Evolutionary conservation across 2,797 vertebrate species (phyloP).

Genomic region (Sandelia bainsii): DNA sequence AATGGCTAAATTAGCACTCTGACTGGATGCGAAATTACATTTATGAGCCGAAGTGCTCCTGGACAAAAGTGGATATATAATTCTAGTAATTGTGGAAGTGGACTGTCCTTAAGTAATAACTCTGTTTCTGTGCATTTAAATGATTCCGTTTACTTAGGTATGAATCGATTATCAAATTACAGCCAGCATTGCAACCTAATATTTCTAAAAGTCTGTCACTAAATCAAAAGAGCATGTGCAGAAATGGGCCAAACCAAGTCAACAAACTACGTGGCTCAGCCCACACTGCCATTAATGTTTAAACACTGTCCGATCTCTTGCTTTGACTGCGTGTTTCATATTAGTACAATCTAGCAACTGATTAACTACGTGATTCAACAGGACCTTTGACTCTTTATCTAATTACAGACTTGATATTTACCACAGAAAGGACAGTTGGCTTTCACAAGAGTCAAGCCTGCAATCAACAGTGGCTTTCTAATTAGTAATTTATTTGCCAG

Average conservation of each 20-base stretch:
- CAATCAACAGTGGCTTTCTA: slow-evolving; percentile 71
- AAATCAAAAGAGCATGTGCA: slow-evolving; percentile 12
- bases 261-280: slow-evolving; percentile 19
- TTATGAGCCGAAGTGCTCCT: slow-evolving; percentile 65
- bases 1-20: slow-evolving; percentile 80
- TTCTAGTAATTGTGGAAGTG: slow-evolving; percentile 20
- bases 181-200: not conserved
- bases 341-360: slow-evolving; percentile 59
- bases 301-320: slow-evolving; percentile 31
- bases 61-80: slow-evolving; percentile 52
- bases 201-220: slow-evolving; percentile 22
- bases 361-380: slow-evolving; percentile 71
- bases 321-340: slow-evolving; percentile 40
- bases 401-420: slow-evolving; percentile 80
- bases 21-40: slow-evolving; percentile 80
- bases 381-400: slow-evolving; percentile 71
- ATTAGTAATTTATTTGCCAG: slow-evolving; percentile 71
- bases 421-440: slow-evolving; percentile 61
- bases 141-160: slow-evolving; percentile 21
- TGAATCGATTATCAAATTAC: slow-evolving; percentile 20
- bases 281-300: not conserved
- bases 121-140: slow-evolving; percentile 33
- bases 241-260: not conserved
- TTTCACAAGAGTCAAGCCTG: slow-evolving; percentile 57
- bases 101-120: slow-evolving; percentile 28